Percentiles rank a stretch among this genome's conserved stretches.
These are phyloP conservation scores for Drosophila dives DNA, from an alignment of 2,888 invertebrate species.

Conservation along the genomic window DNA sequence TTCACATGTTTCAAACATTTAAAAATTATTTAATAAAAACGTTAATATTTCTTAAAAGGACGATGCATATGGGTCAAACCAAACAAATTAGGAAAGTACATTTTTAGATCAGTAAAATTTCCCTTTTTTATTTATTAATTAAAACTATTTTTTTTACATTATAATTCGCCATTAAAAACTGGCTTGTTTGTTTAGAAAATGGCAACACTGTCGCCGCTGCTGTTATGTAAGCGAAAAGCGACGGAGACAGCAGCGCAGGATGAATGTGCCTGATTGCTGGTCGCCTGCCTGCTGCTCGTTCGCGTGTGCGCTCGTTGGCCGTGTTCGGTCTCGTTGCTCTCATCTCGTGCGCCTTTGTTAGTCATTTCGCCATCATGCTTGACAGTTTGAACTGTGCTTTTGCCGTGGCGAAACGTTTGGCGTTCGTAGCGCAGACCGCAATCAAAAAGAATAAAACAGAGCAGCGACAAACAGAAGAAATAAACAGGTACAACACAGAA, in stretches of 20 bases:
- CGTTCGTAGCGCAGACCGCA: slow-evolving; percentile 53
- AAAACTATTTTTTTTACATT: not conserved
- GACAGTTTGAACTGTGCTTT: slow-evolving; percentile 74
- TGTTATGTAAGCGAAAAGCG: slow-evolving; percentile 54
- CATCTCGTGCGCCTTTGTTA: slow-evolving; percentile 27
- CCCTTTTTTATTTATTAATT: no score
- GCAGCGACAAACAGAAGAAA: slow-evolving; percentile 29
- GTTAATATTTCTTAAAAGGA: not conserved
- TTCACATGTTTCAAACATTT: not conserved
- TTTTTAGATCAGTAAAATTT: not conserved
- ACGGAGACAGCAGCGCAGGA: slow-evolving; percentile 46
- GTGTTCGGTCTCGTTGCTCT: slow-evolving; percentile 19
- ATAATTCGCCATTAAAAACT: not conserved
- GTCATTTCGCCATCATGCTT: slow-evolving; percentile 54
- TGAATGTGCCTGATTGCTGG: slow-evolving; percentile 30
- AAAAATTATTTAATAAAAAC: not conserved
- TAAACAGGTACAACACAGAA: slow-evolving; percentile 44
- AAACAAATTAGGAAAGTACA: not conserved
- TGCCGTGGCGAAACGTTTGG: slow-evolving; percentile 58
- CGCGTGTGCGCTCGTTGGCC: slow-evolving; percentile 19
- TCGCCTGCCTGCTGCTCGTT: slow-evolving; percentile 15
- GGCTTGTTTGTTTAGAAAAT: not conserved
- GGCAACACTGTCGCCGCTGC: slow-evolving; percentile 9
- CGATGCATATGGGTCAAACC: not conserved
- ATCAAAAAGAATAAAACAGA: slow-evolving; percentile 35